These are phyloP conservation scores for Ancistrus triradiatus DNA, from an alignment of 2,113 vertebrate genomes.

Conservation along the genomic window DNA sequence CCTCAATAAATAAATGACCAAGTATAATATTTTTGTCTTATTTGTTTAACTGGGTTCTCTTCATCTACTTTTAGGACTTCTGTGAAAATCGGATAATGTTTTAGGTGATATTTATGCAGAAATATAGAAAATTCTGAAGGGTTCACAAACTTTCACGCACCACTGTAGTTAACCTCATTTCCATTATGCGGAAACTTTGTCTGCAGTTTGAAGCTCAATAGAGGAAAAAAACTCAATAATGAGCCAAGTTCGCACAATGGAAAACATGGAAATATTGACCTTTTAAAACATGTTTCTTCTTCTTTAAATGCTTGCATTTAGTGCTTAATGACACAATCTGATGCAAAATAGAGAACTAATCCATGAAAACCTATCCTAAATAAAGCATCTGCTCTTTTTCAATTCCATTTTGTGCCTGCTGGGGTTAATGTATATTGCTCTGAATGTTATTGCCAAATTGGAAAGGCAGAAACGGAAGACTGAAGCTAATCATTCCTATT, in stretches of 20 bases:
- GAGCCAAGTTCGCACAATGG: background rate
- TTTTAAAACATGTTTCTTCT: background rate
- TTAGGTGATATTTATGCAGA: too few species aligned
- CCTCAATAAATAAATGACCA: too few species aligned
- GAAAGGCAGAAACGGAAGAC: constrained; percentile 11
- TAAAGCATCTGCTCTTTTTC: background rate
- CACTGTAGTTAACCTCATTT: too few species aligned
- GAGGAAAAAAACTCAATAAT: background rate
- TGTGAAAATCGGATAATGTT: too few species aligned
- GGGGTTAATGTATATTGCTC: background rate
- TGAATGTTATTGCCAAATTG: constrained; percentile 10
- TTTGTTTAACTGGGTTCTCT: too few species aligned
- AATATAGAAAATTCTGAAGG: too few species aligned
- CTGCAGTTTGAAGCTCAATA: background rate
- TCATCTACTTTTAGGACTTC: too few species aligned
- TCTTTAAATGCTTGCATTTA: too few species aligned
- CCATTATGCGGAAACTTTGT: background rate
- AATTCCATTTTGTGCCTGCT: background rate
- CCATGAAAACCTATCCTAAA: background rate
- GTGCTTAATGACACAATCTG: background rate
- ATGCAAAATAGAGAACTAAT: background rate
- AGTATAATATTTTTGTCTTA: too few species aligned
- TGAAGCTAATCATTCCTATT: constrained; percentile 30
- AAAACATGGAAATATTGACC: background rate
- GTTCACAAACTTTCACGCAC: too few species aligned